Evolutionary conservation across 37 sponge, comb jelly and placozoan genomes (phyloP).

Genomic region (Sycon ciliatum): DNA sequence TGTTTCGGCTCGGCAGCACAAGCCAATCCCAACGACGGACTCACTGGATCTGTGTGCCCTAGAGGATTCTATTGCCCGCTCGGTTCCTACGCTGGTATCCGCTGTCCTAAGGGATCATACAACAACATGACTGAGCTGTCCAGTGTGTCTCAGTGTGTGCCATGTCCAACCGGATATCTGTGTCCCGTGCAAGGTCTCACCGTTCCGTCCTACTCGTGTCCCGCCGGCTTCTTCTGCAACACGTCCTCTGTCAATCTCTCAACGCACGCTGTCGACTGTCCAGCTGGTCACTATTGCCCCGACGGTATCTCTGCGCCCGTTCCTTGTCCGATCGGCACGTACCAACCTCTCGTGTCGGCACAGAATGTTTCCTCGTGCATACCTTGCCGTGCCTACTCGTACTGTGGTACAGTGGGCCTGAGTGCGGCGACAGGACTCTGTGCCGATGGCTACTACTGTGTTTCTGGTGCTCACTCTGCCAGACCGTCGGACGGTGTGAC

Average conservation of each 20-base stretch:
- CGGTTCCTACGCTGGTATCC: slow-evolving; percentile 2
- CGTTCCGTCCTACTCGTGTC: background rate
- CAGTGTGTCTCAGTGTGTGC: background rate
- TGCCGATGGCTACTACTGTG: background rate
- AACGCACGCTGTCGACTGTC: no score
- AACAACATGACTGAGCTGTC: slow-evolving; percentile 3
- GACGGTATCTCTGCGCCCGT: background rate
- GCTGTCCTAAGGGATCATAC: slow-evolving; percentile 10
- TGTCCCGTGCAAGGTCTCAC: slow-evolving; percentile 12
- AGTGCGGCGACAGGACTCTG: background rate
- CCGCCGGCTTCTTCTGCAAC: background rate
- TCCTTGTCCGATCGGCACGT: slow-evolving; percentile 13
- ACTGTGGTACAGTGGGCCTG: background rate
- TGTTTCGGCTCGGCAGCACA: slow-evolving; percentile 5
- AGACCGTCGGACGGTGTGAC: slow-evolving; percentile 2
- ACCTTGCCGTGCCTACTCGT: background rate
- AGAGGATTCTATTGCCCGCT: slow-evolving; percentile 26
- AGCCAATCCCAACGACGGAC: slow-evolving; percentile 9
- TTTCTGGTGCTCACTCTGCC: background rate
- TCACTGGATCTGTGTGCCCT: slow-evolving; percentile 26
- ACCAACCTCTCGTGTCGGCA: background rate
- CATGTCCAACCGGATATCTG: slow-evolving; percentile 27
- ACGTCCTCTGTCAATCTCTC: no score
- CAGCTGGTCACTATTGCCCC: background rate
- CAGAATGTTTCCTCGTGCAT: background rate